Percentiles rank a stretch among this genome's conserved stretches.
These are phyloP conservation scores for Villa cingulata DNA, from an alignment of 2,888 invertebrate species.

Conservation along the genomic window DNA sequence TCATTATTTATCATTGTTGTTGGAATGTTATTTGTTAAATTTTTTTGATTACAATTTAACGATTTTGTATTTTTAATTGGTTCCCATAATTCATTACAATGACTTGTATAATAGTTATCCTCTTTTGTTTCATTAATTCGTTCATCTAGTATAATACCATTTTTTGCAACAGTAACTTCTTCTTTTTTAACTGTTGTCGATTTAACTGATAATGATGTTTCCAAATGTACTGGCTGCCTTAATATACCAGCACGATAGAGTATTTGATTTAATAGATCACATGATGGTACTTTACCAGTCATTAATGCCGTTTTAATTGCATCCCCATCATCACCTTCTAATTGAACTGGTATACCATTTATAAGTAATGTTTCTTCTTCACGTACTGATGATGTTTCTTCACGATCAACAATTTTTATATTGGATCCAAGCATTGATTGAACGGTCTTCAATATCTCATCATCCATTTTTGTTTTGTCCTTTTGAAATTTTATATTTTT, in stretches of 20 bases:
- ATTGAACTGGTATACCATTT: slow-evolving; percentile 53
- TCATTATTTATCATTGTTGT: background rate
- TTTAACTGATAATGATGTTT: slow-evolving; percentile 56
- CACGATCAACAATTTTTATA: slow-evolving; percentile 56
- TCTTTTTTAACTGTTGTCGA: slow-evolving; percentile 56
- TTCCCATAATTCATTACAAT: slow-evolving; percentile 53
- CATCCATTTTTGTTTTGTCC: slow-evolving; percentile 41
- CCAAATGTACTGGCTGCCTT: slow-evolving; percentile 53
- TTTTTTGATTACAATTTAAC: background rate
- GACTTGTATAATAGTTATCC: slow-evolving; percentile 53
- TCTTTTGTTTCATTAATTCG: slow-evolving; percentile 55
- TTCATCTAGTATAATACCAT: slow-evolving; percentile 55
- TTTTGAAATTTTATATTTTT: background rate
- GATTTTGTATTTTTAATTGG: slow-evolving; percentile 29
- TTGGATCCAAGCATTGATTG: slow-evolving; percentile 59
- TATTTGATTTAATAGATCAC: slow-evolving; percentile 54
- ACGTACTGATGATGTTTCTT: slow-evolving; percentile 54
- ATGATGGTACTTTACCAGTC: slow-evolving; percentile 55
- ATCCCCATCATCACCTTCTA: slow-evolving; percentile 53
- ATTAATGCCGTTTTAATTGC: slow-evolving; percentile 54
- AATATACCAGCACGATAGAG: slow-evolving; percentile 51
- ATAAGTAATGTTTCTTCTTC: slow-evolving; percentile 58
- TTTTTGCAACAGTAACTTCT: slow-evolving; percentile 52
- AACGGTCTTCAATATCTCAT: slow-evolving; percentile 60
- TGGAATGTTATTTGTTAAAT: background rate